A percentile compares a stretch with the other conserved stretches of the same genome.
Conservation (phyloP, 2,113 vertebrate genomes). For the Aspidoscelis tigris region DNA sequence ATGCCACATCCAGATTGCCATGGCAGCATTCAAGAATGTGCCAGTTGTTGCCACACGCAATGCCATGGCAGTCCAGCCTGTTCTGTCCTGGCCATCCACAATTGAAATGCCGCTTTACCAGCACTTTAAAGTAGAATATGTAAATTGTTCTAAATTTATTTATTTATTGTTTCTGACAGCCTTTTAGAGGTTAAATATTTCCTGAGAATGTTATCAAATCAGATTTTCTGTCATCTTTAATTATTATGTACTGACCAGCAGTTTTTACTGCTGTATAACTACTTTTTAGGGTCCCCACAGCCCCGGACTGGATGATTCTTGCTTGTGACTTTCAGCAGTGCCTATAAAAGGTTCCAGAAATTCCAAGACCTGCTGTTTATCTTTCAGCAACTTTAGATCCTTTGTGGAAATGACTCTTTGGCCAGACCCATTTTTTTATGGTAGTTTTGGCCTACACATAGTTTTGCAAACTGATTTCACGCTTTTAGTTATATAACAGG, state of each 20-base stretch:
- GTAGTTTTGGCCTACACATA: not conserved
- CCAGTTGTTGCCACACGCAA: no score
- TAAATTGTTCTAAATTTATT: not conserved
- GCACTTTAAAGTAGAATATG: not conserved
- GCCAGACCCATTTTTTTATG: not conserved
- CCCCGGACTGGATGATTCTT: not conserved
- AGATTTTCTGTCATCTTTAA: not conserved
- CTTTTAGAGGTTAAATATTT: not conserved
- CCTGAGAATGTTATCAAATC: not conserved
- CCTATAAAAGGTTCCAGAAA: not conserved
- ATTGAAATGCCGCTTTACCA: no score
- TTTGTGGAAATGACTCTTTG: not conserved
- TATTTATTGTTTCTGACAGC: not conserved
- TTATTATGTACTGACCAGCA: not conserved
- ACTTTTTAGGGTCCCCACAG: not conserved
- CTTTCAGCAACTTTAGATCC: not conserved
- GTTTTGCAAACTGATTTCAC: not conserved
- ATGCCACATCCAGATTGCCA: no score
- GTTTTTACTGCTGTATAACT: not conserved
- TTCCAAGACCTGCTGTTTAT: not conserved
- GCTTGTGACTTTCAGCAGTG: not conserved
- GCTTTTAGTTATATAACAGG: not conserved
- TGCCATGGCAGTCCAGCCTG: no score
- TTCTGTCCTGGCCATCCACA: no score
- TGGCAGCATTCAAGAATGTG: no score